Percentiles rank a stretch among this genome's conserved stretches.
phyloP scores from a whole-genome alignment of 2,797 vertebrate genomes.

The Hapalemur alaotrensis region DNA sequence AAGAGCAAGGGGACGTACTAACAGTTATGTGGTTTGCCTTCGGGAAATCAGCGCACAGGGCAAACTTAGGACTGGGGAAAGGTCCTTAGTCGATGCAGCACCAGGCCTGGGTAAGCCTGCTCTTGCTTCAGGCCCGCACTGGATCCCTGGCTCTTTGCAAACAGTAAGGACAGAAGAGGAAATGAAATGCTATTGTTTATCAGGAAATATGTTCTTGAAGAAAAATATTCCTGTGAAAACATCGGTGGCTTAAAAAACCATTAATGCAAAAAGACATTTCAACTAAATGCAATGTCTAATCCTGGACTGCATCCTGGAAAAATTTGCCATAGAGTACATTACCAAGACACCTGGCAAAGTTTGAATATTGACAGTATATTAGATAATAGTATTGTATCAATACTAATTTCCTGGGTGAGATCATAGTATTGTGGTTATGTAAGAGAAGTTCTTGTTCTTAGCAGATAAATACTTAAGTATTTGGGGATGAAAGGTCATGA shows the following conservation, averaged over 20 bases:
- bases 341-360: background rate
- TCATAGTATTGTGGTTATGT: background rate
- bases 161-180: background rate
- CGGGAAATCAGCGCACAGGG: background rate
- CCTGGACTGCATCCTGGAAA: background rate
- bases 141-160: background rate
- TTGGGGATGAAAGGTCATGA: background rate
- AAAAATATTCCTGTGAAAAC: conserved; percentile 44
- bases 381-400: conserved; percentile 22
- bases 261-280: conserved; percentile 34
- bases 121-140: background rate
- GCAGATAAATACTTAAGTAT: conserved; percentile 38
- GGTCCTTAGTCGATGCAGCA: background rate
- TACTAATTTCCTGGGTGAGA: conserved; percentile 45
- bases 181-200: background rate
- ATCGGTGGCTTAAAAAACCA: conserved; percentile 18
- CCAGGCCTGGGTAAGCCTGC: background rate
- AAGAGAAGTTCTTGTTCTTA: conserved; percentile 47
- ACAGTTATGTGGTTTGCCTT: background rate
- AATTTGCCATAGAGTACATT: background rate
- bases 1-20: background rate
- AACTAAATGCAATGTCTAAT: conserved; percentile 33
- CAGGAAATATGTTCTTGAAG: conserved; percentile 37
- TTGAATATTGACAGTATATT: background rate
- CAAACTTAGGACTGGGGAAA: background rate